A percentile compares a stretch with the other conserved stretches of the same genome.
phyloP scores from a whole-genome alignment of 2,888 invertebrate genomes.

The Leptinotarsa juncta region DNA sequence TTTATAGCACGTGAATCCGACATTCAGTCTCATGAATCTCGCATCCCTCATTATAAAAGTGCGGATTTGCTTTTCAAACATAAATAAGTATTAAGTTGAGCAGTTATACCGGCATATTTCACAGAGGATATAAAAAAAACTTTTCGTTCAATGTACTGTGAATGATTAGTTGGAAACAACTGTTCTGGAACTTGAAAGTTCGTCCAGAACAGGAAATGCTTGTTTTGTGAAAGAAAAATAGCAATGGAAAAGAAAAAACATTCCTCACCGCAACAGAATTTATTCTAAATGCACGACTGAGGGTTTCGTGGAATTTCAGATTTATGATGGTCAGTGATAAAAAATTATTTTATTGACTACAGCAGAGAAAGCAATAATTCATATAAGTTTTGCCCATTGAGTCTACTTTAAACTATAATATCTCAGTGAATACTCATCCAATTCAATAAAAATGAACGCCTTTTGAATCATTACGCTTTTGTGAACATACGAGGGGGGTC shows the following conservation, averaged over 20 bases:
- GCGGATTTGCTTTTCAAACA: neutral
- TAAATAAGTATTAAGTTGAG: slow-evolving; percentile 4
- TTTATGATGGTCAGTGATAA: too few species aligned
- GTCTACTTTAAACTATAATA: too few species aligned
- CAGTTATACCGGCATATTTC: neutral
- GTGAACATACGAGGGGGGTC: too few species aligned
- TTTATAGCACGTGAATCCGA: neutral
- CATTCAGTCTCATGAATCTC: neutral
- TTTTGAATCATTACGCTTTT: too few species aligned
- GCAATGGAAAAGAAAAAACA: neutral
- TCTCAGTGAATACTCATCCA: too few species aligned
- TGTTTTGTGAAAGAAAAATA: neutral
- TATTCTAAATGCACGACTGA: neutral
- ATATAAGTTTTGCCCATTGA: too few species aligned
- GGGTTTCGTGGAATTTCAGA: too few species aligned
- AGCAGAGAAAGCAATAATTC: too few species aligned
- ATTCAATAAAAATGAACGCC: too few species aligned
- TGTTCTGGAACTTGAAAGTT: neutral
- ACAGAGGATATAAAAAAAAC: neutral
- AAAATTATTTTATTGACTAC: too few species aligned
- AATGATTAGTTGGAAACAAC: slow-evolving; percentile 8
- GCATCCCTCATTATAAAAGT: neutral
- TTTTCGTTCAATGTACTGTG: neutral
- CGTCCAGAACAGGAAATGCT: neutral
- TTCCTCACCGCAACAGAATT: neutral